Conservation (phyloP, 2,113 vertebrate species). For the Hippocampus mohnikei region DNA sequence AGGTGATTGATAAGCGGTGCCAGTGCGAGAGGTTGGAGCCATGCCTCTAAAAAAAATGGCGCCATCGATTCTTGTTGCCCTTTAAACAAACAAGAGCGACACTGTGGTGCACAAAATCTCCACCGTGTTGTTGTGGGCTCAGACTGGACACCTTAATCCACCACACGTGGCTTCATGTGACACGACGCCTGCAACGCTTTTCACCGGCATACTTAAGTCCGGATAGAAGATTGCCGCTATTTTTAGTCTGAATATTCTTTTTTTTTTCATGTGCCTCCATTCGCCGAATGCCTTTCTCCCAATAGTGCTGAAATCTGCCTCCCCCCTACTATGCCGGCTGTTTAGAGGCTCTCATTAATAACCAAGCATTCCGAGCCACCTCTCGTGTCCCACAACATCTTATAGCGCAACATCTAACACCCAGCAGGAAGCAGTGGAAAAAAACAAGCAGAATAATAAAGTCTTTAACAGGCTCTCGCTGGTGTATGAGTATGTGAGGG, state of each 20-base stretch:
- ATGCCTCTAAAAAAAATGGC: slow-evolving; percentile 71
- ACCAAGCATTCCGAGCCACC: slow-evolving; percentile 29
- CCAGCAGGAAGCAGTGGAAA: slow-evolving; percentile 26
- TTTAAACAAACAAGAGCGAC: slow-evolving; percentile 75
- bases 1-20: slow-evolving; percentile 72
- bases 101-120: slow-evolving; percentile 34
- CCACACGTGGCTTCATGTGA: slow-evolving; percentile 23
- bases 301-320: slow-evolving; percentile 44
- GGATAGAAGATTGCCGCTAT: slow-evolving; percentile 12
- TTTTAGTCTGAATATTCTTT: slow-evolving; percentile 30
- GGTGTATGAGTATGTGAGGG: slow-evolving; percentile 5
- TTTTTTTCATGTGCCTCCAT: slow-evolving; percentile 47
- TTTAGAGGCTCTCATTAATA: slow-evolving; percentile 60
- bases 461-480: slow-evolving; percentile 11
- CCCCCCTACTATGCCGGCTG: slow-evolving; percentile 46
- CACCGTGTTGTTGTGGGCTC: slow-evolving; percentile 16
- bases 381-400: slow-evolving; percentile 2
- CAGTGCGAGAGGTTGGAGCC: slow-evolving; percentile 68
- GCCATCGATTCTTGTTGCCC: slow-evolving; percentile 70
- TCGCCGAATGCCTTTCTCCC: slow-evolving; percentile 40
- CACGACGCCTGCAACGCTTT: slow-evolving; percentile 16
- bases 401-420: slow-evolving; percentile 19
- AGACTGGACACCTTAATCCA: slow-evolving; percentile 38
- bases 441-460: slow-evolving; percentile 13
- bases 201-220: background rate